Conservation (phyloP, 2,888 invertebrate genomes). For the Himalopsyche kuldschensis region DNA sequence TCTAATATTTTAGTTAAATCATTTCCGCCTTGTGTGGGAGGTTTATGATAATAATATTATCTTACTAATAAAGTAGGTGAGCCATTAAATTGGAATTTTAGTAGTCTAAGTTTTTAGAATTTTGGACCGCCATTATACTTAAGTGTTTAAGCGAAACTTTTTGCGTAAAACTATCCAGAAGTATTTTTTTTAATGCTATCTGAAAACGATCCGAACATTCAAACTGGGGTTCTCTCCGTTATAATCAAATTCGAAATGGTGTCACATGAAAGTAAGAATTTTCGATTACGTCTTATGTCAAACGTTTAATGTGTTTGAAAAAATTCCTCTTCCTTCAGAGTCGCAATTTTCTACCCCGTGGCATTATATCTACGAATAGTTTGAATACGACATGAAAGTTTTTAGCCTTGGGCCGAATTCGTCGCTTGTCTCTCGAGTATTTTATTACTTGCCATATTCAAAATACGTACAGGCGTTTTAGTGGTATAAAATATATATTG, state of each 20-base stretch:
- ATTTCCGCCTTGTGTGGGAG: too few species aligned
- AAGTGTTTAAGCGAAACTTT: too few species aligned
- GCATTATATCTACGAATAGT: background rate
- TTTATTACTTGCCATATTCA: background rate
- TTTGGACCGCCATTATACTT: too few species aligned
- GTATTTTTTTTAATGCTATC: too few species aligned
- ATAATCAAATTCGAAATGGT: background rate
- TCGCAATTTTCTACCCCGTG: background rate
- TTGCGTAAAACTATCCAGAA: too few species aligned
- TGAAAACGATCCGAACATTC: too few species aligned
- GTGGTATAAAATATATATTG: background rate
- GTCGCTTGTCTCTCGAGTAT: conserved; percentile 15
- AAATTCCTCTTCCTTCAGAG: background rate
- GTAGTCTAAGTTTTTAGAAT: too few species aligned
- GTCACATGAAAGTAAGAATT: background rate
- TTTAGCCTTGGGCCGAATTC: conserved; percentile 4
- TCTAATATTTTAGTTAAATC: too few species aligned
- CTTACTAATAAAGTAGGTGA: too few species aligned
- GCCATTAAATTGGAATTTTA: too few species aligned
- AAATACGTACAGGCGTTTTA: background rate
- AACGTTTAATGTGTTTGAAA: background rate
- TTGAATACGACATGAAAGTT: background rate
- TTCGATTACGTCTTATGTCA: background rate
- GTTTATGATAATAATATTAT: too few species aligned
- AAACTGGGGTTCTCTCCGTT: background rate